These are phyloP conservation scores for Tupiocoris notatus DNA, from an alignment of 2,888 invertebrate species.

Conservation along the genomic window DNA sequence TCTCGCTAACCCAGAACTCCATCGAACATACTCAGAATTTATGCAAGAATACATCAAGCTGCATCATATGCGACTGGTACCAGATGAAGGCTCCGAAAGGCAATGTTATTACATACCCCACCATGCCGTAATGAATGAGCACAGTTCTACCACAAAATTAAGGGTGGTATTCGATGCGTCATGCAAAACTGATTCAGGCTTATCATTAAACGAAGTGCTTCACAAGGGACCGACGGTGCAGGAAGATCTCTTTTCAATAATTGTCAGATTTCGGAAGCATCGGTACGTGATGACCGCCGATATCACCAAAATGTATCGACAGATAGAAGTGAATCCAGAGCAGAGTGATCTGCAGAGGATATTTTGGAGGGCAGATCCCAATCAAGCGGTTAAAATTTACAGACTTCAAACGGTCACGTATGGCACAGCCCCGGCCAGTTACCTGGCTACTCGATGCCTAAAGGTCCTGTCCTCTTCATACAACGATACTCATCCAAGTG, in stretches of 20 bases:
- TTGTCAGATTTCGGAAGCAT: constrained; percentile 37
- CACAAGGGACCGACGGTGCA: constrained; percentile 42
- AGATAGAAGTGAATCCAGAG: constrained; percentile 44
- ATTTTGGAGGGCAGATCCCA: constrained; percentile 47
- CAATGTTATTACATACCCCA: constrained; percentile 51
- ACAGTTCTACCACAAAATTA: constrained; percentile 50
- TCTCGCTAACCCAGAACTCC: not conserved
- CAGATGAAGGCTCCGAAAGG: not conserved
- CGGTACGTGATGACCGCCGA: constrained; percentile 46
- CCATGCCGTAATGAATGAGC: constrained; percentile 50
- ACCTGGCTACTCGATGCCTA: not conserved
- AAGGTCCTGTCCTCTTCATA: not conserved
- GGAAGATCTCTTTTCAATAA: constrained; percentile 25
- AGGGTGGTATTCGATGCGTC: constrained; percentile 52
- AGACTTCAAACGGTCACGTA: constrained; percentile 49
- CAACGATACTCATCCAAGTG: not conserved
- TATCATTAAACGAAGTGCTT: constrained; percentile 45
- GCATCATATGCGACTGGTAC: constrained; percentile 48
- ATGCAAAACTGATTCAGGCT: constrained; percentile 43
- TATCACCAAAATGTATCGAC: constrained; percentile 50
- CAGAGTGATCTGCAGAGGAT: constrained; percentile 48
- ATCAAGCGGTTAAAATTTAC: constrained; percentile 43
- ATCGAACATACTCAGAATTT: constrained; percentile 43
- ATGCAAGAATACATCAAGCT: constrained; percentile 41
- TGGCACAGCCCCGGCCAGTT: constrained; percentile 49